A percentile compares a stretch with the other conserved stretches of the same genome.
phyloP scores from a whole-genome alignment of 2,888 invertebrate genomes.

The Monopis laevigella region DNA sequence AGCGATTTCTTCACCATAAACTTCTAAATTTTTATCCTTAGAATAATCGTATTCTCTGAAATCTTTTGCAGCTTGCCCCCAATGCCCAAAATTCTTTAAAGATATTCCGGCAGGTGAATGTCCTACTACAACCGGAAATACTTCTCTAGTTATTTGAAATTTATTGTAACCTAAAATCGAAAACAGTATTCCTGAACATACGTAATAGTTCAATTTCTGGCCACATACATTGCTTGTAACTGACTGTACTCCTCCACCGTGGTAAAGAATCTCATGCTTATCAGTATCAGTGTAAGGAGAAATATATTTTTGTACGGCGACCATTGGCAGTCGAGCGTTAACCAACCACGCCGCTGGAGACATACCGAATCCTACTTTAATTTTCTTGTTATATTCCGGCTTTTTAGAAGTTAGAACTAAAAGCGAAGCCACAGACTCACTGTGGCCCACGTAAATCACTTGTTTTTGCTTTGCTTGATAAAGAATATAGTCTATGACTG shows the following conservation, averaged over 20 bases:
- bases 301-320: conserved; percentile 37
- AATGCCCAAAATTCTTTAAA: conserved; percentile 61
- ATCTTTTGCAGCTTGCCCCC: conserved; percentile 53
- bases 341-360: conserved; percentile 53
- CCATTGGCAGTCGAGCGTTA: conserved; percentile 49
- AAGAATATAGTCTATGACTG: conserved; percentile 51
- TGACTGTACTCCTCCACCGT: not conserved
- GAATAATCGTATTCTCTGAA: conserved; percentile 52
- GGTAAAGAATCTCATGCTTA: conserved; percentile 18
- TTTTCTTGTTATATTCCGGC: conserved; percentile 48
- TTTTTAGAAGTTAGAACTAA: conserved; percentile 41
- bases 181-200: conserved; percentile 71
- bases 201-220: conserved; percentile 41
- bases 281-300: conserved; percentile 35
- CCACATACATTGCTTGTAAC: conserved; percentile 44
- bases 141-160: conserved; percentile 58
- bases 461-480: conserved; percentile 36
- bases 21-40: conserved; percentile 34
- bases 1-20: conserved; percentile 41
- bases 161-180: conserved; percentile 69
- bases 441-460: conserved; percentile 47
- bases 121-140: conserved; percentile 60
- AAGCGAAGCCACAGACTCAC: conserved; percentile 41
- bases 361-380: conserved; percentile 45
- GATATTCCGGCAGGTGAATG: conserved; percentile 68